These are phyloP conservation scores for Stenoptilia bipunctidactyla DNA, from an alignment of 2,888 invertebrate genomes.

Conservation along the genomic window DNA sequence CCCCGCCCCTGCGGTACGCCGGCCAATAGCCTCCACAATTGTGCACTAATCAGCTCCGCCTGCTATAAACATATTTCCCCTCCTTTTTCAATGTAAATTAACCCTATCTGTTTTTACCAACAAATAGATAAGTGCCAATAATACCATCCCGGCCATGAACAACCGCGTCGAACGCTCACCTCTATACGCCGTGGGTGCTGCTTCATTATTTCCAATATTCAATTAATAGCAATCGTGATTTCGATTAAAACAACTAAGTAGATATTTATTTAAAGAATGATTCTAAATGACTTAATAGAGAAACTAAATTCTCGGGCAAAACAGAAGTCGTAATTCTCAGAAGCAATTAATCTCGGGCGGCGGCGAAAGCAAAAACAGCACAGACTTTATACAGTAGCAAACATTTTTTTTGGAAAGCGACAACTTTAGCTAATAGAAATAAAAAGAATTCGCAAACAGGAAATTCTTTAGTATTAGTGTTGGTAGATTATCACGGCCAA, in stretches of 20 bases:
- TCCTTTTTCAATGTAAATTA: slow-evolving; percentile 54
- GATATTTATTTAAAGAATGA: slow-evolving; percentile 15
- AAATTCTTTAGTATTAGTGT: slow-evolving; percentile 39
- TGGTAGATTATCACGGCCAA: slow-evolving; percentile 42
- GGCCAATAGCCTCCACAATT: slow-evolving; percentile 56
- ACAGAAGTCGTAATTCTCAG: slow-evolving; percentile 16
- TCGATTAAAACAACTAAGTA: slow-evolving; percentile 29
- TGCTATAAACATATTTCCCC: slow-evolving; percentile 52
- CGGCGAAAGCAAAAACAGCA: slow-evolving; percentile 19
- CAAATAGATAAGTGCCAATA: slow-evolving; percentile 56
- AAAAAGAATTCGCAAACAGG: slow-evolving; percentile 24
- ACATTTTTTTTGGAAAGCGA: slow-evolving; percentile 1
- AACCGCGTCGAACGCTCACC: slow-evolving; percentile 31
- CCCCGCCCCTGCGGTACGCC: slow-evolving; percentile 62
- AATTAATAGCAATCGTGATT: slow-evolving; percentile 55
- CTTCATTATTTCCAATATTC: slow-evolving; percentile 54
- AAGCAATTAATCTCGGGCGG: slow-evolving; percentile 13
- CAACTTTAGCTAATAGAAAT: slow-evolving; percentile 2
- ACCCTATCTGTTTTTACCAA: slow-evolving; percentile 49
- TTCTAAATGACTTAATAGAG: slow-evolving; percentile 46
- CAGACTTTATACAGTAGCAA: slow-evolving; percentile 7
- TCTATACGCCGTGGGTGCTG: slow-evolving; percentile 44
- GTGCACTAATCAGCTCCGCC: slow-evolving; percentile 54
- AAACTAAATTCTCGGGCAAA: slow-evolving; percentile 34
- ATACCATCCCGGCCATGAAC: slow-evolving; percentile 34